Conservation (phyloP, 2,888 invertebrate species). For the Girardia tigrina region DNA sequence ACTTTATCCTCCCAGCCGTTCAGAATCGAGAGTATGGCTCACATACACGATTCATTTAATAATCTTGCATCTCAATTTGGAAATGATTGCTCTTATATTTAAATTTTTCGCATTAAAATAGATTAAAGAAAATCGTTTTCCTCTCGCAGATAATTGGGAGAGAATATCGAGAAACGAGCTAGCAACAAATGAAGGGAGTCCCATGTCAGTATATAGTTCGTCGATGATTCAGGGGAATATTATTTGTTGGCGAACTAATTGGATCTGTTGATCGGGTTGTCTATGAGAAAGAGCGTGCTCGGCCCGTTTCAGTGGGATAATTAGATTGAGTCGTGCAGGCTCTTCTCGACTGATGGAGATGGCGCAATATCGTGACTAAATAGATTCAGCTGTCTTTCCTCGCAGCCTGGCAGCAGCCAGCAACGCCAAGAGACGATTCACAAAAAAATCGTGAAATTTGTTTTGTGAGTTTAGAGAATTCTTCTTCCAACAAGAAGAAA, state of each 20-base stretch:
- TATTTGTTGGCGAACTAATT: not conserved
- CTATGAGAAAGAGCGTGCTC: not conserved
- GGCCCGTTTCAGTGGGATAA: not conserved
- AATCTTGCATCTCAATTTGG: too few species aligned
- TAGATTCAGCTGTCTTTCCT: not conserved
- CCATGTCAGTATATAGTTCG: too few species aligned
- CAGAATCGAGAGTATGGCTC: too few species aligned
- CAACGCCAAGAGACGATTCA: not conserved
- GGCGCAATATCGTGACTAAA: not conserved
- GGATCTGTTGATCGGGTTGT: too few species aligned
- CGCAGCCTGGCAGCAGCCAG: not conserved
- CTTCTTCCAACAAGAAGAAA: too few species aligned
- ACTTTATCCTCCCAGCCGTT: too few species aligned
- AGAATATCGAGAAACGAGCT: not conserved
- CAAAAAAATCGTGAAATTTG: not conserved
- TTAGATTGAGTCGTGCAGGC: not conserved
- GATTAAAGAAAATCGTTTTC: not conserved
- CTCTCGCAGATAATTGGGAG: not conserved
- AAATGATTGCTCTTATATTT: not conserved
- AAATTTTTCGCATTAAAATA: not conserved
- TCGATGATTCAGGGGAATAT: too few species aligned
- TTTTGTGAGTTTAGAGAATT: not conserved
- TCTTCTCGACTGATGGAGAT: not conserved
- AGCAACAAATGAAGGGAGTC: not conserved
- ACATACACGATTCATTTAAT: too few species aligned